phyloP scores from a whole-genome alignment of 2,888 invertebrate species.

The Agrotis puta region DNA sequence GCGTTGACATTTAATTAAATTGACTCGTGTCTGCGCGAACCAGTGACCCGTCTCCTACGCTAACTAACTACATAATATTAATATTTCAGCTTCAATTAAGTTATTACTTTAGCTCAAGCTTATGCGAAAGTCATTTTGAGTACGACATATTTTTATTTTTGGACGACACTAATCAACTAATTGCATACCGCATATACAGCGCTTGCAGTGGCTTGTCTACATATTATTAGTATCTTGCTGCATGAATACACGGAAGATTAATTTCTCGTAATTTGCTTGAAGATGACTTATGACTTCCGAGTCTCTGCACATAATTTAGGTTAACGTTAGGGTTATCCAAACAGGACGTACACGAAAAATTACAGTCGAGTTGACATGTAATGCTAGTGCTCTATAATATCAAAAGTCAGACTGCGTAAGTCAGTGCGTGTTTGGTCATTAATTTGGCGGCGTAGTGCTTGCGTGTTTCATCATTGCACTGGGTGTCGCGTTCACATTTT shows the following conservation, averaged over 20 bases:
- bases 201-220: slow-evolving; percentile 16
- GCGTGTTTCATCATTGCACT: slow-evolving; percentile 56
- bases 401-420: slow-evolving; percentile 55
- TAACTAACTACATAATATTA: slow-evolving; percentile 41
- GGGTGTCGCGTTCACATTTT: slow-evolving; percentile 43
- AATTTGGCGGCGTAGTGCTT: slow-evolving; percentile 60
- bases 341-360: slow-evolving; percentile 59
- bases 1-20: slow-evolving; percentile 87
- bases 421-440: slow-evolving; percentile 50
- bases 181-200: slow-evolving; percentile 16
- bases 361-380: slow-evolving; percentile 53
- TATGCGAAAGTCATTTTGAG: slow-evolving; percentile 8
- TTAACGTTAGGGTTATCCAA: slow-evolving; percentile 58
- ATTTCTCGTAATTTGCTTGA: slow-evolving; percentile 57
- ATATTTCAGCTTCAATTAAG: slow-evolving; percentile 43
- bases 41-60: slow-evolving; percentile 72
- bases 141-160: slow-evolving; percentile 14
- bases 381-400: slow-evolving; percentile 40
- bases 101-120: slow-evolving; percentile 33
- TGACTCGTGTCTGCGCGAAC: slow-evolving; percentile 78
- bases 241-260: slow-evolving; percentile 45
- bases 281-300: slow-evolving; percentile 63
- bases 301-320: slow-evolving; percentile 59
- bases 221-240: slow-evolving; percentile 11
- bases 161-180: slow-evolving; percentile 28